Percentiles rank a stretch among this genome's conserved stretches.
phyloP scores from a whole-genome alignment of 1,140 invertebrate species.

The Charaxes varanes region DNA sequence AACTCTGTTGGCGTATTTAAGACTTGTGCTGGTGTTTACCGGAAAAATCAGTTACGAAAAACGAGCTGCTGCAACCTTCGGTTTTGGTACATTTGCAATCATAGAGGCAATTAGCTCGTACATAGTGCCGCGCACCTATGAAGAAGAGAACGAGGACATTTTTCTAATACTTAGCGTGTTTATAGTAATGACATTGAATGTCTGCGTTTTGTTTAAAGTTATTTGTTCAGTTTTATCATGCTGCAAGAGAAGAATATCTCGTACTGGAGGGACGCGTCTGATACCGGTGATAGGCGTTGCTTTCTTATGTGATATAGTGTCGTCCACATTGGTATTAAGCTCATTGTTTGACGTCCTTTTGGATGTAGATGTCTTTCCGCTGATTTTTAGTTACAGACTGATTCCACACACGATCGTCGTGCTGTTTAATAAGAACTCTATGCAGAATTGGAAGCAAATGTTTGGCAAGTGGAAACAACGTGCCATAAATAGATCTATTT shows the following conservation, averaged over 20 bases:
- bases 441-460: slow-evolving; percentile 4
- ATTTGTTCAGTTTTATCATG: slow-evolving; percentile 1
- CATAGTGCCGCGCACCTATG: slow-evolving; percentile 1
- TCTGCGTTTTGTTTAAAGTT: slow-evolving; percentile 9
- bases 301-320: slow-evolving; percentile 10
- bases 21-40: slow-evolving; percentile 11
- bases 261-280: slow-evolving; percentile 2
- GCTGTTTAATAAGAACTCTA: slow-evolving; percentile 8
- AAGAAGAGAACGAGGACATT: background rate
- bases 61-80: slow-evolving; percentile 9
- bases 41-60: slow-evolving; percentile 21
- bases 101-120: slow-evolving; percentile 1
- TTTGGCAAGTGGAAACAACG: background rate
- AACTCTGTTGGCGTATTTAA: slow-evolving; percentile 10
- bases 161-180: background rate
- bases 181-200: slow-evolving; percentile 7
- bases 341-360: too few species aligned
- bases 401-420: slow-evolving; percentile 5
- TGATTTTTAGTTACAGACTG: slow-evolving; percentile 8
- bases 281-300: slow-evolving; percentile 11
- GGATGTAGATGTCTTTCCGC: background rate
- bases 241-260: slow-evolving; percentile 5
- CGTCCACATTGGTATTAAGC: too few species aligned
- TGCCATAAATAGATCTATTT: background rate
- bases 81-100: slow-evolving; percentile 3